A percentile compares a stretch with the other conserved stretches of the same genome.
Evolutionary conservation across 2,888 invertebrate genomes (phyloP).

Genomic region (Microplitis deprimator): DNA sequence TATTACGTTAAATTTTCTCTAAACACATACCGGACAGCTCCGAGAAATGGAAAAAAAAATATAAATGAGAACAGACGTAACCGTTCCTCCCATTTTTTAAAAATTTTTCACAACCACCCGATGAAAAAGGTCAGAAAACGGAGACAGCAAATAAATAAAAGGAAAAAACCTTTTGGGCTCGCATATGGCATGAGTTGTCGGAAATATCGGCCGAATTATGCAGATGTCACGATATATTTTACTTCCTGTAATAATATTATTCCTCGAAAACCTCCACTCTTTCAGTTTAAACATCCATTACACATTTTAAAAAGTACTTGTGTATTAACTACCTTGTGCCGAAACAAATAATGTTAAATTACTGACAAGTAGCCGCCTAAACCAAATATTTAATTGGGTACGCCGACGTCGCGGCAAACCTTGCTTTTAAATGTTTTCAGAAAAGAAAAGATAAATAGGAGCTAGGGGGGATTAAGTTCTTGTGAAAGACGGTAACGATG

Average conservation of each 20-base stretch:
- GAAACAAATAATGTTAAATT: background rate
- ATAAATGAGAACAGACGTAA: background rate
- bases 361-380: background rate
- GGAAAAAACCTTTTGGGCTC: conserved; percentile 2
- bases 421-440: background rate
- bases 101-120: background rate
- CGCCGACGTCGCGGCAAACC: background rate
- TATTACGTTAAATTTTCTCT: background rate
- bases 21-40: background rate
- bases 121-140: background rate
- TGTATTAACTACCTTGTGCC: background rate
- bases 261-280: background rate
- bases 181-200: conserved; percentile 36
- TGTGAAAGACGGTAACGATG: too few relatives aligned
- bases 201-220: conserved; percentile 31
- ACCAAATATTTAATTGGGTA: background rate
- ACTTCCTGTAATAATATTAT: conserved; percentile 17
- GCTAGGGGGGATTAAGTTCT: too few relatives aligned
- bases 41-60: background rate
- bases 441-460: background rate
- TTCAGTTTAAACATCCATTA: background rate
- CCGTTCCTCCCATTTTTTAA: background rate
- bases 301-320: background rate
- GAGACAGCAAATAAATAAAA: background rate
- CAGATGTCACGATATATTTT: conserved; percentile 28